Evolutionary conservation across 2,888 invertebrate species (phyloP).

Genomic region (Drosophila stalkeri): DNA sequence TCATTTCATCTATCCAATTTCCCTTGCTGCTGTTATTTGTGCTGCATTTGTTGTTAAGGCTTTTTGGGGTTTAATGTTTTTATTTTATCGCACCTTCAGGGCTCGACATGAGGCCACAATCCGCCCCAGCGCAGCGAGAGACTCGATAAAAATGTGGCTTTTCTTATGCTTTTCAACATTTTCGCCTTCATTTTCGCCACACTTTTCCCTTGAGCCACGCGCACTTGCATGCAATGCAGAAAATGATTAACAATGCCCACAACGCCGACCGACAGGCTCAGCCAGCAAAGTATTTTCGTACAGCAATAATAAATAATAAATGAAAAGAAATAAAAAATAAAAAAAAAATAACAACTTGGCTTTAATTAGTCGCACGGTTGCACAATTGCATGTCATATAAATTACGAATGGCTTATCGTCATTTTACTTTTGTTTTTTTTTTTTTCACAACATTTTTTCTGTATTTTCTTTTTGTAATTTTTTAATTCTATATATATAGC

Average conservation of each 20-base stretch:
- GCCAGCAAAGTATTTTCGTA: slow-evolving; percentile 20
- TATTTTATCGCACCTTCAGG: slow-evolving; percentile 70
- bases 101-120: slow-evolving; percentile 21
- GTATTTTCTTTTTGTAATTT: slow-evolving; percentile 9
- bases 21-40: slow-evolving; percentile 28
- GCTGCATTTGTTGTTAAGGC: slow-evolving; percentile 22
- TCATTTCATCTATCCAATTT: slow-evolving; percentile 18
- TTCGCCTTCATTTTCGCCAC: not conserved
- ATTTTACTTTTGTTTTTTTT: not conserved
- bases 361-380: slow-evolving; percentile 67
- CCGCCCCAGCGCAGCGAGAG: slow-evolving; percentile 4
- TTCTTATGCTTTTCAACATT: slow-evolving; percentile 18
- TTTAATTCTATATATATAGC: not conserved
- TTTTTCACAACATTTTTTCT: slow-evolving; percentile 1
- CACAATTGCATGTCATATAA: slow-evolving; percentile 64
- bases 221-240: slow-evolving; percentile 51
- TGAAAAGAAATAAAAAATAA: not conserved
- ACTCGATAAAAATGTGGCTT: slow-evolving; percentile 40
- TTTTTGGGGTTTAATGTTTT: slow-evolving; percentile 21
- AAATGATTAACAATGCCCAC: slow-evolving; percentile 45
- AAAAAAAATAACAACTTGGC: slow-evolving; percentile 32
- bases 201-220: slow-evolving; percentile 13
- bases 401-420: slow-evolving; percentile 59
- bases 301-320: slow-evolving; percentile 8
- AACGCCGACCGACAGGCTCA: slow-evolving; percentile 8